Evolutionary conservation across 2,888 invertebrate species (phyloP).

Genomic region (Salpingus planirostris): DNA sequence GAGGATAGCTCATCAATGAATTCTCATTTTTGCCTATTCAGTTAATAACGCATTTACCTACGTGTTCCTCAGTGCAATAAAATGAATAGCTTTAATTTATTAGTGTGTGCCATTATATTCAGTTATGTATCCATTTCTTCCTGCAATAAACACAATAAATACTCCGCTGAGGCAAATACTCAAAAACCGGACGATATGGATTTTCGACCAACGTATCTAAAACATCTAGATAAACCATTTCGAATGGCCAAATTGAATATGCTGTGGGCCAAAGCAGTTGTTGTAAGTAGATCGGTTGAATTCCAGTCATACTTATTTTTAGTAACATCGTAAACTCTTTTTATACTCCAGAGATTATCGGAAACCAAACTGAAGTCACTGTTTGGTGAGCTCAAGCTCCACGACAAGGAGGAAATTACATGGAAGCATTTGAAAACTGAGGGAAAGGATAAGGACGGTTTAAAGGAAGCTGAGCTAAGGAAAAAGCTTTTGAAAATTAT

Average conservation of each 20-base stretch:
- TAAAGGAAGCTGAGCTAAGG: slow-evolving; percentile 71
- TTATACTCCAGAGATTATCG: slow-evolving; percentile 57
- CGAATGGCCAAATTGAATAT: slow-evolving; percentile 85
- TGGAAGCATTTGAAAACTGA: slow-evolving; percentile 75
- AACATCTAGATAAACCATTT: slow-evolving; percentile 73
- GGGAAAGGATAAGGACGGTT: slow-evolving; percentile 78
- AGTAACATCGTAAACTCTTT: background rate
- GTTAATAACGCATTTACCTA: too few species aligned
- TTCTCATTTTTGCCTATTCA: too few species aligned
- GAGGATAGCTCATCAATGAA: too few species aligned
- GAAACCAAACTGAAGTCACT: slow-evolving; percentile 78
- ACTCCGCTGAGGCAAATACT: slow-evolving; percentile 50
- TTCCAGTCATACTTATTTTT: background rate
- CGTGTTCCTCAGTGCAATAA: too few species aligned
- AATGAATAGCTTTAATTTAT: too few species aligned
- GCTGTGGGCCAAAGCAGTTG: slow-evolving; percentile 83
- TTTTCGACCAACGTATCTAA: slow-evolving; percentile 44
- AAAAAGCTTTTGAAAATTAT: slow-evolving; percentile 75
- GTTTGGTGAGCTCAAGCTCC: slow-evolving; percentile 81
- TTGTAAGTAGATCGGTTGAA: slow-evolving; percentile 48
- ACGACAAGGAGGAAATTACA: slow-evolving; percentile 85
- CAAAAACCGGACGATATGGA: slow-evolving; percentile 30
- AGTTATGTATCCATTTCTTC: too few species aligned
- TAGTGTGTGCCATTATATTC: too few species aligned
- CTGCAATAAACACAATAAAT: slow-evolving; percentile 59